phyloP scores from a whole-genome alignment of 2,113 vertebrate genomes.

The Apaloderma vittatum region DNA sequence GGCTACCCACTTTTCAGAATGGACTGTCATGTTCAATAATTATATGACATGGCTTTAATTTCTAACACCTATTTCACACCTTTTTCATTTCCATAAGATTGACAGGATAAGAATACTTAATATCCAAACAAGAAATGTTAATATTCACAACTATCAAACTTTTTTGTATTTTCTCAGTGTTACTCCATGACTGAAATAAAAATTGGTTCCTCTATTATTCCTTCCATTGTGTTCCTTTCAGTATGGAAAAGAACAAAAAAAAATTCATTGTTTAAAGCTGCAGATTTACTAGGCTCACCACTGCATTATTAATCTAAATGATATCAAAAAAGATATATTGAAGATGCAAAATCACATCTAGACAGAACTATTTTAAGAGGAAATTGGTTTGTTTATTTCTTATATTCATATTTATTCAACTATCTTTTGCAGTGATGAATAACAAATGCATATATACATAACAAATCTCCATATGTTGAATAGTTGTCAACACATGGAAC shows the following conservation, averaged over 20 bases:
- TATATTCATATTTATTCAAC: conserved; percentile 45
- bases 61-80: background rate
- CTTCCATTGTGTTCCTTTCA: background rate
- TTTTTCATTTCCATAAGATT: conserved; percentile 60
- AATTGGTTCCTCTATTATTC: background rate
- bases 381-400: conserved; percentile 2
- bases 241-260: background rate
- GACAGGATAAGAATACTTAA: conserved; percentile 53
- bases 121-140: conserved; percentile 17
- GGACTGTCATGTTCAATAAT: conserved; percentile 63
- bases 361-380: background rate
- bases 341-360: background rate
- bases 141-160: conserved; percentile 1
- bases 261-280: background rate
- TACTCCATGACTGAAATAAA: background rate
- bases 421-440: background rate
- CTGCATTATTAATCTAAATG: conserved; percentile 42
- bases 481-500: background rate
- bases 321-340: background rate
- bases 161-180: background rate
- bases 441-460: background rate
- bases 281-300: background rate
- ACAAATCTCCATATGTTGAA: conserved; percentile 17
- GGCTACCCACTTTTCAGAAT: conserved; percentile 57
- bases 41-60: conserved; percentile 74